Percentiles rank a stretch among this genome's conserved stretches.
These are phyloP conservation scores for Poliocrania exsul DNA, from an alignment of 2,797 vertebrate species.

Conservation along the genomic window DNA sequence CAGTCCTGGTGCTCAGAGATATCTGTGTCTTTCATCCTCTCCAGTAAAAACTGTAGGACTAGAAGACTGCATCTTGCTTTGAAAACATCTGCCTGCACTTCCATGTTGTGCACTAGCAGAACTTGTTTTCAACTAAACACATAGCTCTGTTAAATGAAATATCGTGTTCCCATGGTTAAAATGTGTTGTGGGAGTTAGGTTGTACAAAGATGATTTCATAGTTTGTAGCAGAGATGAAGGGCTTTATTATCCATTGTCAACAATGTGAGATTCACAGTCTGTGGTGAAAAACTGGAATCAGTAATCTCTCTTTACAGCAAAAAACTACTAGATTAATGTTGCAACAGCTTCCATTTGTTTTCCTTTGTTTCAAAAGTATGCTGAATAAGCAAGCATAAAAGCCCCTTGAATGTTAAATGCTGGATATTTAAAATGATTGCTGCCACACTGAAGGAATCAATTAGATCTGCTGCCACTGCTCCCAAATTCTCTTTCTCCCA, in stretches of 20 bases:
- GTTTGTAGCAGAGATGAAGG: not conserved
- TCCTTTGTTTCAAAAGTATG: not conserved
- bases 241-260: not conserved
- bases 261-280: not conserved
- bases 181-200: not conserved
- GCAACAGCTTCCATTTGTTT: not conserved
- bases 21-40: not conserved
- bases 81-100: not conserved
- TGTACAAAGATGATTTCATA: not conserved
- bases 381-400: not conserved
- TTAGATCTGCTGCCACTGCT: not conserved
- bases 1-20: not conserved
- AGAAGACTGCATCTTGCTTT: not conserved
- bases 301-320: not conserved
- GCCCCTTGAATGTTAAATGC: not conserved
- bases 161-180: not conserved
- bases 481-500: not conserved
- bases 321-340: not conserved
- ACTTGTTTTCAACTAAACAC: not conserved
- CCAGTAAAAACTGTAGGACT: not conserved
- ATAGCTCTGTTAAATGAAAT: not conserved
- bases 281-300: not conserved
- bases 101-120: not conserved
- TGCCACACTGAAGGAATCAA: not conserved
- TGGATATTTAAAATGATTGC: not conserved